Evolutionary conservation across 1,140 invertebrate genomes (phyloP).

Genomic region (Eumaeus atala): DNA sequence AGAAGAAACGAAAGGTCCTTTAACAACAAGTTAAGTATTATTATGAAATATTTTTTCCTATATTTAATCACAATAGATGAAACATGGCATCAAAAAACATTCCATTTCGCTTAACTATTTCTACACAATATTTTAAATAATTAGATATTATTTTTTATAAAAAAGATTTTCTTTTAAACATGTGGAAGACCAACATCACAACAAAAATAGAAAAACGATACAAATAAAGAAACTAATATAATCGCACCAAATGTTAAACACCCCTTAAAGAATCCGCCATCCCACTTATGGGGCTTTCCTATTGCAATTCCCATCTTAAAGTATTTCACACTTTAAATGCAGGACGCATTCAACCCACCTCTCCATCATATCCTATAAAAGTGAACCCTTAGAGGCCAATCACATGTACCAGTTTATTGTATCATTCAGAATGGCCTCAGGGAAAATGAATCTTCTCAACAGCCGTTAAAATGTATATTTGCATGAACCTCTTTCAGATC

Average conservation of each 20-base stretch:
- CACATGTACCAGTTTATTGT: too few relatives aligned
- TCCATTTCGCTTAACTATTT: conserved; percentile 52
- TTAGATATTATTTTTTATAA: conserved; percentile 56
- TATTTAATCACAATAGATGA: conserved; percentile 21
- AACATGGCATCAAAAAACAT: conserved; percentile 51
- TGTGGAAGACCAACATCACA: conserved; percentile 71
- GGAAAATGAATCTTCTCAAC: too few relatives aligned
- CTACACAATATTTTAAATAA: conserved; percentile 58
- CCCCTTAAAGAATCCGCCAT: not conserved
- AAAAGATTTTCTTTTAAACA: conserved; percentile 41
- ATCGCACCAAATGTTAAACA: conserved; percentile 23
- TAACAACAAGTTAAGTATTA: conserved; percentile 27
- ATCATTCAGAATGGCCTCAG: too few relatives aligned
- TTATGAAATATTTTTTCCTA: conserved; percentile 27
- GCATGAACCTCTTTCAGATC: too few relatives aligned
- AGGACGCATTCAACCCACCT: too few relatives aligned
- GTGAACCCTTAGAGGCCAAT: too few relatives aligned
- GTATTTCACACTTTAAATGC: too few relatives aligned
- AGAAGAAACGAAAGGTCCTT: conserved; percentile 25
- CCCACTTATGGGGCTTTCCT: conserved; percentile 4
- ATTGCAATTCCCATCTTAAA: conserved; percentile 7
- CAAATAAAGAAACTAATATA: conserved; percentile 36
- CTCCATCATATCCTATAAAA: too few relatives aligned
- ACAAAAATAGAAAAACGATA: conserved; percentile 65
- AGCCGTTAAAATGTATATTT: too few relatives aligned